Percentiles rank a stretch among this genome's conserved stretches.
Evolutionary conservation across 2,113 vertebrate species (phyloP).

Genomic region (Forbesichthys agassizii): DNA sequence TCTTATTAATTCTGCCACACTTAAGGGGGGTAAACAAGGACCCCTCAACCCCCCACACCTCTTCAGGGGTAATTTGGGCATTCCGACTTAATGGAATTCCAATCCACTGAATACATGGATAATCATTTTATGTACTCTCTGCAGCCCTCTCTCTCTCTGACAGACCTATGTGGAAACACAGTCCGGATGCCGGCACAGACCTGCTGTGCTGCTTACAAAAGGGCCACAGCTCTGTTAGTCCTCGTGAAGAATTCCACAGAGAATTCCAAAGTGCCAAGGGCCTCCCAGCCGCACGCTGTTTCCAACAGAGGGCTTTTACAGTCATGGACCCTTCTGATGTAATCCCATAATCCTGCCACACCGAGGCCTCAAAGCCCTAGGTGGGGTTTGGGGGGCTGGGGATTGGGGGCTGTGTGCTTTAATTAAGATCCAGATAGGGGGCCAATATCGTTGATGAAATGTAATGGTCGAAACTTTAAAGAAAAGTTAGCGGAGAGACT

Average conservation of each 20-base stretch:
- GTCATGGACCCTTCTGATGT: conserved; percentile 89
- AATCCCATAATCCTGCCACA: conserved; percentile 98
- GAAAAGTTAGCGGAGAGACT: not conserved
- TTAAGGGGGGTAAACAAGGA: conserved; percentile 85
- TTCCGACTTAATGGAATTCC: conserved; percentile 85
- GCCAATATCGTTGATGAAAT: conserved; percentile 24
- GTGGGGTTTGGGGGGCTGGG: conserved; percentile 87
- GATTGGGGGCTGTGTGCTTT: conserved; percentile 82
- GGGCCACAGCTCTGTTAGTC: conserved; percentile 85
- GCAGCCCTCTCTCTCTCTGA: conserved; percentile 36
- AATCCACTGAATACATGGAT: conserved; percentile 84
- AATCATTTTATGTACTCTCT: conserved; percentile 85
- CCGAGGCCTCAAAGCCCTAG: conserved; percentile 82
- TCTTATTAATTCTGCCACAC: conserved; percentile 93
- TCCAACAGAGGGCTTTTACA: conserved; percentile 91
- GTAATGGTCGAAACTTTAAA: conserved; percentile 28
- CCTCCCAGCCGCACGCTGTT: conserved; percentile 81
- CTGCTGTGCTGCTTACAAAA: conserved; percentile 87
- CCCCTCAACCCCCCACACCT: conserved; percentile 67
- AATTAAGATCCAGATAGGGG: conserved; percentile 87
- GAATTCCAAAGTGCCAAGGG: conserved; percentile 87
- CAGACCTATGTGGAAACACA: conserved; percentile 73
- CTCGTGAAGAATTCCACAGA: conserved; percentile 81
- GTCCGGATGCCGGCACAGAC: conserved; percentile 75
- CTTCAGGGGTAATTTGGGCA: conserved; percentile 84